Evolutionary conservation across 2,113 vertebrate genomes (phyloP).

Genomic region (Bucco capensis): DNA sequence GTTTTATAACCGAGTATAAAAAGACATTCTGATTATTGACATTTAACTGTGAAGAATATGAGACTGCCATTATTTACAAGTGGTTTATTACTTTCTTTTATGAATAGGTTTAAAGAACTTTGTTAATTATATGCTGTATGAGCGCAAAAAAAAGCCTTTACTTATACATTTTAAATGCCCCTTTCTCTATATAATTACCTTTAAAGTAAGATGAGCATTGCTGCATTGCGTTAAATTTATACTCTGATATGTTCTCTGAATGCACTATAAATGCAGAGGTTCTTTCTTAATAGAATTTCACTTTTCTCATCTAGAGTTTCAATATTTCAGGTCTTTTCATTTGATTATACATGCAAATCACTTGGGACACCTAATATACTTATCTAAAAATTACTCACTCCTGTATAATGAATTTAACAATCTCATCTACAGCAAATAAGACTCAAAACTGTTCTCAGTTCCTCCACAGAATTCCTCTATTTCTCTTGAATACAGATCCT

Average conservation of each 20-base stretch:
- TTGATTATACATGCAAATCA: constrained; percentile 67
- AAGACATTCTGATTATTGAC: constrained; percentile 71
- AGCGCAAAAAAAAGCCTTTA: constrained; percentile 50
- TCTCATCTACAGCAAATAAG: constrained; percentile 37
- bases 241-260: constrained; percentile 47
- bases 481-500: not conserved
- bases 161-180: constrained; percentile 63
- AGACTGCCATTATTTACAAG: constrained; percentile 73
- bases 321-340: constrained; percentile 62
- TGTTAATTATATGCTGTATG: constrained; percentile 71
- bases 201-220: constrained; percentile 66
- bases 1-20: constrained; percentile 51
- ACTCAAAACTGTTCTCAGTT: not conserved
- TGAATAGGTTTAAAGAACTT: constrained; percentile 71
- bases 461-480: not conserved
- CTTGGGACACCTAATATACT: constrained; percentile 55
- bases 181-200: constrained; percentile 71
- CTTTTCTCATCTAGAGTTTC: constrained; percentile 59
- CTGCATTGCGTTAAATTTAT: constrained; percentile 65
- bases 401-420: constrained; percentile 45
- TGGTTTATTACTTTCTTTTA: constrained; percentile 72
- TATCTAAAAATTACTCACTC: constrained; percentile 64
- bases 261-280: constrained; percentile 51
- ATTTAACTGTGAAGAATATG: constrained; percentile 63
- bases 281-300: constrained; percentile 67